phyloP scores from a whole-genome alignment of 2,888 invertebrate genomes.

The Eupithecia dodoneata region DNA sequence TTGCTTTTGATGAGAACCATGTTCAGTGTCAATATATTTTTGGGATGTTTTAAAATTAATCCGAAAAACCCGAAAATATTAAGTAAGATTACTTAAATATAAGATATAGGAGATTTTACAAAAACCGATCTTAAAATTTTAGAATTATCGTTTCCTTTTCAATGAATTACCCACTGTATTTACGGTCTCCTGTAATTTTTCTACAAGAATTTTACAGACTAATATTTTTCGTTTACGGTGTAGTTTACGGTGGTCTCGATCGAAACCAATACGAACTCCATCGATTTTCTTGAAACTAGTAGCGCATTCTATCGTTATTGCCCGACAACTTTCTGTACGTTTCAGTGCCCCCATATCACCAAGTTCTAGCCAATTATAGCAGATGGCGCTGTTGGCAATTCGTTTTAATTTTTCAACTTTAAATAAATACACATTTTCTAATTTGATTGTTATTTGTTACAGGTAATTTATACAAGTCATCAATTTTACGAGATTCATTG shows the following conservation, averaged over 20 bases:
- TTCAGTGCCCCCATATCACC: background rate
- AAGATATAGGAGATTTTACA: background rate
- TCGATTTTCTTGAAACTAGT: constrained; percentile 31
- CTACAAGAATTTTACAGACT: background rate
- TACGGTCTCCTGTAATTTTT: background rate
- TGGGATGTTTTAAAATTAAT: background rate
- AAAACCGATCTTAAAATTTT: background rate
- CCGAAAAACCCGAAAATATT: background rate
- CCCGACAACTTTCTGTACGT: constrained; percentile 16
- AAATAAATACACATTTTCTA: background rate
- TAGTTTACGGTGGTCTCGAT: background rate
- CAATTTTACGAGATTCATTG: background rate
- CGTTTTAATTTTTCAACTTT: background rate
- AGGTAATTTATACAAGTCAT: constrained; percentile 45
- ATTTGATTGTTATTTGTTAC: constrained; percentile 39
- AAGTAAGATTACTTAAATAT: background rate
- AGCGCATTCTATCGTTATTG: constrained; percentile 48
- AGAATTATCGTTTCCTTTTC: background rate
- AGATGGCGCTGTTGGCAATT: constrained; percentile 51
- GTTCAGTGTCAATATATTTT: background rate
- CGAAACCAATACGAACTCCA: constrained; percentile 13
- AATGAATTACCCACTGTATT: background rate
- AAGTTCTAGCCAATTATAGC: constrained; percentile 40
- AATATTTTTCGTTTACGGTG: too few species aligned
- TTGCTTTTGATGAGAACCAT: background rate